phyloP scores from a whole-genome alignment of 1,140 invertebrate genomes.

The Goniozus legneri region DNA sequence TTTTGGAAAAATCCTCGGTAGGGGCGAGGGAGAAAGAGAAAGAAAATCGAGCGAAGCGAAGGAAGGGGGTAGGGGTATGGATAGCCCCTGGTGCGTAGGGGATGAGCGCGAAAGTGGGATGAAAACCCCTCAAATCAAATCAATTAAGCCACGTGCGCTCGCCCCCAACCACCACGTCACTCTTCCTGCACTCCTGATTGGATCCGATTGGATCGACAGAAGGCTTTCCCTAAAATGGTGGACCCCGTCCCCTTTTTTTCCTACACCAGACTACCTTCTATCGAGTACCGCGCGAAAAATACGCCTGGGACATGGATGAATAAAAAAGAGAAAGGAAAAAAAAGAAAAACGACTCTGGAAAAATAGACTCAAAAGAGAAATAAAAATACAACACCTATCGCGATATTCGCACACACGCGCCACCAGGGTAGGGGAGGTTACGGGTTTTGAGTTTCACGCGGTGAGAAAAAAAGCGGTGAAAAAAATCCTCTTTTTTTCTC shows the following conservation, averaged over 20 bases:
- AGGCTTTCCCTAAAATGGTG: slow-evolving; percentile 37
- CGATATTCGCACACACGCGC: no score
- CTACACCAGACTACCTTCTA: no score
- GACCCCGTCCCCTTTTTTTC: slow-evolving; percentile 18
- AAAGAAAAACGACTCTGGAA: slow-evolving; percentile 1
- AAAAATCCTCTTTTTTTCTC: no score
- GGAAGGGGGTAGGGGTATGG: slow-evolving; percentile 10
- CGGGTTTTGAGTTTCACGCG: no score
- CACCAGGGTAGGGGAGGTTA: no score
- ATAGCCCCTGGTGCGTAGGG: no score
- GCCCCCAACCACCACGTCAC: slow-evolving; percentile 9
- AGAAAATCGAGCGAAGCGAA: not conserved
- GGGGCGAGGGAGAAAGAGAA: not conserved
- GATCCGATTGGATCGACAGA: slow-evolving; percentile 25
- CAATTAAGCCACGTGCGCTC: slow-evolving; percentile 38
- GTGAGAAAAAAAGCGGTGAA: slow-evolving; percentile 10
- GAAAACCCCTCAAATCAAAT: slow-evolving; percentile 44
- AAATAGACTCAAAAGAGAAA: not conserved
- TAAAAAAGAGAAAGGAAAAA: slow-evolving; percentile 7
- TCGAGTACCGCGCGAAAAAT: no score
- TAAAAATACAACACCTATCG: slow-evolving; percentile 13
- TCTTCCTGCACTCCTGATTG: slow-evolving; percentile 12
- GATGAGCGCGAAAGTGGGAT: slow-evolving; percentile 23
- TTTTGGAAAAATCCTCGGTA: slow-evolving; percentile 21
- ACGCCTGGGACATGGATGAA: no score